A percentile compares a stretch with the other conserved stretches of the same genome.
Evolutionary conservation across 2,888 invertebrate genomes (phyloP).

Genomic region (Smittia sp.): DNA sequence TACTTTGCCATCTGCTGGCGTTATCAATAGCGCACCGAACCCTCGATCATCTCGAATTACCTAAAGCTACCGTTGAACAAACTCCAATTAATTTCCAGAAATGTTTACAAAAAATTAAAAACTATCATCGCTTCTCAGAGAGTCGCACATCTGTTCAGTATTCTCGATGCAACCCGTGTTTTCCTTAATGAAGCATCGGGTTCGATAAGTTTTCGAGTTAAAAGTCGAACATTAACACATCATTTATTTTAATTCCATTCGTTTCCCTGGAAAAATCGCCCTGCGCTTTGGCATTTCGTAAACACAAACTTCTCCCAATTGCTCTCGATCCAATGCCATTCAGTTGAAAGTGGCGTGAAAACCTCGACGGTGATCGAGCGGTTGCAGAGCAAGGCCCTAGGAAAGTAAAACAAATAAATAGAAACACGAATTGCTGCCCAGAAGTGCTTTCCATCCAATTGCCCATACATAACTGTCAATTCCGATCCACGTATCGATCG

Average conservation of each 20-base stretch:
- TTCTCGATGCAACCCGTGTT: not conserved
- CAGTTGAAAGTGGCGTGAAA: not conserved
- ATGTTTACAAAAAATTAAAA: constrained; percentile 10
- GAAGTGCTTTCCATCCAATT: constrained; percentile 26
- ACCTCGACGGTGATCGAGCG: not conserved
- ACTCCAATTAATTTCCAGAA: not conserved
- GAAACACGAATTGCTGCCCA: constrained; percentile 12
- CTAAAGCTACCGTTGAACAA: not conserved
- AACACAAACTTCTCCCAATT: constrained; percentile 5
- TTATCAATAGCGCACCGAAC: not conserved
- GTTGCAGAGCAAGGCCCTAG: not conserved
- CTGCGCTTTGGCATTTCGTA: not conserved
- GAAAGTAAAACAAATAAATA: constrained; percentile 29
- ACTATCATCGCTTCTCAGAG: constrained; percentile 2
- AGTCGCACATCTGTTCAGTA: constrained; percentile 30
- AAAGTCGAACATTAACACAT: constrained; percentile 34
- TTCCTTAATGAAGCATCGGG: constrained; percentile 4
- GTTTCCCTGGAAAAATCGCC: not conserved
- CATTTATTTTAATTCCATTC: constrained; percentile 18
- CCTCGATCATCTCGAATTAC: constrained; percentile 19
- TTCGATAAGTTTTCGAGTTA: not conserved
- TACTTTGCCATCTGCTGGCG: constrained; percentile 1
- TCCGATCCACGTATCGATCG: constrained; percentile 2
- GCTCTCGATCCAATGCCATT: not conserved
- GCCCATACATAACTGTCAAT: constrained; percentile 26